Percentiles rank a stretch among this genome's conserved stretches.
Evolutionary conservation across 1,140 invertebrate genomes (phyloP).

Genomic region (Heliconius himera): DNA sequence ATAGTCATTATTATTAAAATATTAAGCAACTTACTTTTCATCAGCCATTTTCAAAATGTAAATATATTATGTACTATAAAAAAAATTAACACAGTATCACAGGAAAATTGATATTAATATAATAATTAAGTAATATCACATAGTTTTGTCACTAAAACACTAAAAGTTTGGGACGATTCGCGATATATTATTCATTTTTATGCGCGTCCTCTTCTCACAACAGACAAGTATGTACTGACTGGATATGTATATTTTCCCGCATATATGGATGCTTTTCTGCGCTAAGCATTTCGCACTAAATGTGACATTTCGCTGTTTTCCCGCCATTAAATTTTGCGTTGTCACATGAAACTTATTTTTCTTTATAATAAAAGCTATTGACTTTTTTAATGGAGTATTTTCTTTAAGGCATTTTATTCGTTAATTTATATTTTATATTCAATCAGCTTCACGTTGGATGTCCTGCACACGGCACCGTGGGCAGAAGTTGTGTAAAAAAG

Average conservation of each 20-base stretch:
- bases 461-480: too few relatives aligned
- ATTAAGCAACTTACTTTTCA: constrained; percentile 56
- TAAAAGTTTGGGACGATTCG: constrained; percentile 24
- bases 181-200: constrained; percentile 25
- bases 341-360: constrained; percentile 15
- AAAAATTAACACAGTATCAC: constrained; percentile 58
- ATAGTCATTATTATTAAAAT: neutral
- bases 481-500: too few relatives aligned
- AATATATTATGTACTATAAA: constrained; percentile 24
- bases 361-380: neutral
- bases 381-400: neutral
- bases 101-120: constrained; percentile 39
- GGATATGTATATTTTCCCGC: constrained; percentile 41
- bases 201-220: constrained; percentile 33
- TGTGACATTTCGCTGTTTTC: constrained; percentile 20
- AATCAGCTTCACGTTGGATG: too few relatives aligned
- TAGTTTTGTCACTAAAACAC: constrained; percentile 40
- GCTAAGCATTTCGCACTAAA: constrained; percentile 24
- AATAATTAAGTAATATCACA: constrained; percentile 50
- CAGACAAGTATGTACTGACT: constrained; percentile 44
- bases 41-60: constrained; percentile 50
- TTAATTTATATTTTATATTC: too few relatives aligned
- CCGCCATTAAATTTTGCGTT: neutral
- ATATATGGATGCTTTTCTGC: constrained; percentile 47
- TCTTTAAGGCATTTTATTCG: too few relatives aligned